Evolutionary conservation across 2,888 invertebrate species (phyloP), one percentile per base, ranked within the genome.

Genomic region (Polylopha cassiicola): DNA sequence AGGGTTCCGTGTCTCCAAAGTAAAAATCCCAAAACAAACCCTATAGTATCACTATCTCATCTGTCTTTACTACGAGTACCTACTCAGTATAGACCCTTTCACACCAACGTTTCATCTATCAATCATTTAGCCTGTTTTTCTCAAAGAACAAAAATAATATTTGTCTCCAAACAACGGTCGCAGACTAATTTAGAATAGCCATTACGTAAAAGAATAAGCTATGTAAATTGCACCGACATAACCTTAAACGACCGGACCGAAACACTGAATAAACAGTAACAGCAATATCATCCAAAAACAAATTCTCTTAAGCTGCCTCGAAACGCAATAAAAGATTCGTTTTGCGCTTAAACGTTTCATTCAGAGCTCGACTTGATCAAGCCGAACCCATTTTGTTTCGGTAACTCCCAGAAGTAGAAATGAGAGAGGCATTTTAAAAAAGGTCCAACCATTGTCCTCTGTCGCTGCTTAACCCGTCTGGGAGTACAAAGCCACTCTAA

Each of bases 401-500:
- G 62, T 61, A 61, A 66, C 66, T 54, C 61, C 58, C 48, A 50
- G 56, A 51, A 58, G 52, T 45, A 57, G 59, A 63, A 74, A 70
- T 64, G 58, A 64, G 57, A 63, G 58, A 57, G 59, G 58, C 65
- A 66, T 69, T 75, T 73, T 61, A 65, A 73, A 74, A 75, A 77
- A 72, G 65, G 68, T 70, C 64, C 62, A 47, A 60, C 65, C 46
- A 74, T 77, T 77, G 78, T 78, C 68, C 70, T 55, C 51, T 62
- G 68, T 61, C 58, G 63, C 64, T 56, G 73, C 73, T 79, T 79
- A 77, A 78, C 78, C 77, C 70, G 64, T 54, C 66, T 69, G 54
- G 54, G 57, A 58, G 53, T 64, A 74, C 73, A 78, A 79, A 77
- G 78, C 73, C 76, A 75, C 75, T 77, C 72, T 68, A 66, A 76